phyloP scores from a whole-genome alignment of 2,797 vertebrate genomes.

The Coracias cyanogaster region DNA sequence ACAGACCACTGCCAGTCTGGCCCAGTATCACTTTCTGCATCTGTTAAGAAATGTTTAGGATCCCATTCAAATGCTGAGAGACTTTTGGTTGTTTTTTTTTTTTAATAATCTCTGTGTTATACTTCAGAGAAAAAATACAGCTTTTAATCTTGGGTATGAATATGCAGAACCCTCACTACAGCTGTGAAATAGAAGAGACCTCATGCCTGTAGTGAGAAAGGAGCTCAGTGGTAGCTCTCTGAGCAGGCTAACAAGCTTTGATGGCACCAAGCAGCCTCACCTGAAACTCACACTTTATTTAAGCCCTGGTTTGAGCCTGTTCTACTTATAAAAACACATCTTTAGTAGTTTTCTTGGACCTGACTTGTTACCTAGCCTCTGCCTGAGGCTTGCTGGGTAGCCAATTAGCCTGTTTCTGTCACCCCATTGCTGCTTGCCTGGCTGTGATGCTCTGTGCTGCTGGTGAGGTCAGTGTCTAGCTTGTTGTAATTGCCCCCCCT shows the following conservation, averaged over 20 bases:
- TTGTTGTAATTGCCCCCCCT: rapidly evolving
- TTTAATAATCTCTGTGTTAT: background rate
- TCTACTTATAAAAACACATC: rapidly evolving
- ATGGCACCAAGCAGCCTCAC: background rate
- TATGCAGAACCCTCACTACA: background rate
- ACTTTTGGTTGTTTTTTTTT: background rate
- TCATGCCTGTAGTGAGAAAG: background rate
- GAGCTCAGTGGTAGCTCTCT: background rate
- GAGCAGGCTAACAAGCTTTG: background rate
- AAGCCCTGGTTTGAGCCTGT: rapidly evolving
- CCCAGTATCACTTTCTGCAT: background rate
- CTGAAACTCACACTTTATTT: background rate
- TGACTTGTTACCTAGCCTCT: rapidly evolving
- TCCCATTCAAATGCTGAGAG: background rate
- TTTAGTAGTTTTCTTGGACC: rapidly evolving
- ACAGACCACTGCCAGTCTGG: background rate
- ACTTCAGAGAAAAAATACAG: background rate
- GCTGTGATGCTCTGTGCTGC: background rate
- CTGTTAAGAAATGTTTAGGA: background rate
- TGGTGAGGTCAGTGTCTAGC: background rate
- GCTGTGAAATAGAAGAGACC: background rate
- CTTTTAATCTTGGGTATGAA: background rate
- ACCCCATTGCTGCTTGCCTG: rapidly evolving
- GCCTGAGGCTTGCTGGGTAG: background rate
- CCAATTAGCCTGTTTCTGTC: rapidly evolving